Percentiles rank a stretch among this genome's conserved stretches.
Conservation (phyloP, 2,797 vertebrate genomes). For the Lophius americanus region DNA sequence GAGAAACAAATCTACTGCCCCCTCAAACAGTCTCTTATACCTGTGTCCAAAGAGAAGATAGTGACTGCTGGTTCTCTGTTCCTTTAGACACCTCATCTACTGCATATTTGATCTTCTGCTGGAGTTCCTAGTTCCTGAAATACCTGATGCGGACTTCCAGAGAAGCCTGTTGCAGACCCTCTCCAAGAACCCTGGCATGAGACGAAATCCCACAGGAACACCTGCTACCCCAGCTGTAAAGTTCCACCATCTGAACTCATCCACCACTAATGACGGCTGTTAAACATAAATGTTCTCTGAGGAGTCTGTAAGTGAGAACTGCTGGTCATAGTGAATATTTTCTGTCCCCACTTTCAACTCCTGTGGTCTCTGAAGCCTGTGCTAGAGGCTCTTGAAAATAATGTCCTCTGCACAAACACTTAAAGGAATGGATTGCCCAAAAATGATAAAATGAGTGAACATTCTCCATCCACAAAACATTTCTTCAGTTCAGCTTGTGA, state of each 20-base stretch:
- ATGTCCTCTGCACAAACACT: slow-evolving; percentile 15
- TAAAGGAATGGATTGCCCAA: slow-evolving; percentile 43
- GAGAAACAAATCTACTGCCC: background rate
- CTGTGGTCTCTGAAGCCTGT: too few species aligned
- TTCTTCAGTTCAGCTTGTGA: too few species aligned
- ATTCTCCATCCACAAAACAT: too few species aligned
- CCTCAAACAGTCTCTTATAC: background rate
- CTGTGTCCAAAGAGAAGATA: background rate
- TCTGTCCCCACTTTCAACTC: too few species aligned
- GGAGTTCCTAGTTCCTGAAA: slow-evolving; percentile 88
- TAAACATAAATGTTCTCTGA: too few species aligned
- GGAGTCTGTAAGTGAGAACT: too few species aligned
- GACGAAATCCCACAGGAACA: background rate
- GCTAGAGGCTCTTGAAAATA: slow-evolving; percentile 22
- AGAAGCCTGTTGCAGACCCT: slow-evolving; percentile 76
- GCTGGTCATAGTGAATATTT: too few species aligned
- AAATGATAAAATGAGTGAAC: too few species aligned
- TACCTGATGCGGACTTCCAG: slow-evolving; percentile 79
- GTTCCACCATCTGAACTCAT: background rate
- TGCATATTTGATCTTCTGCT: slow-evolving; percentile 90
- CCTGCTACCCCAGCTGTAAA: background rate
- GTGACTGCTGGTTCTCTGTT: slow-evolving; percentile 42
- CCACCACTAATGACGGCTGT: slow-evolving; percentile 4
- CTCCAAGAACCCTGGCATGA: slow-evolving; percentile 68
- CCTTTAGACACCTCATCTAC: slow-evolving; percentile 90